Percentiles rank a stretch among this genome's conserved stretches.
Evolutionary conservation across 2,113 vertebrate genomes (phyloP).

Genomic region (Pavo muticus): DNA sequence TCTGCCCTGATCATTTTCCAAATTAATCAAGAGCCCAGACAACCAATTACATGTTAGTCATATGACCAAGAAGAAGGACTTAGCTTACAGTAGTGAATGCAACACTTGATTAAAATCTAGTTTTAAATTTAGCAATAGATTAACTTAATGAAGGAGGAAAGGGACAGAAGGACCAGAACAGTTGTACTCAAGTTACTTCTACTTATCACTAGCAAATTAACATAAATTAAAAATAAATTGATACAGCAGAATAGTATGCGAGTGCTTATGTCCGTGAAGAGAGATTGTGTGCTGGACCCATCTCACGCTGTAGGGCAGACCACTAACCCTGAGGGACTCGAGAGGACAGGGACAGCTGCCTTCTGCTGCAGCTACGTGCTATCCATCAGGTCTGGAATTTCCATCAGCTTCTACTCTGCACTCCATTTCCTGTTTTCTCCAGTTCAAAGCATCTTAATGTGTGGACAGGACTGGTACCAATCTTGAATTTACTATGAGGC

Average conservation of each 20-base stretch:
- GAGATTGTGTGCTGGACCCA: background rate
- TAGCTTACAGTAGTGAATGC: background rate
- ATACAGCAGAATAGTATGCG: background rate
- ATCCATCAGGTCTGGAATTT: background rate
- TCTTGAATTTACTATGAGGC: background rate
- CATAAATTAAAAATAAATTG: slow-evolving; percentile 14
- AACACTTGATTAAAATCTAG: background rate
- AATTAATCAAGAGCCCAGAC: background rate
- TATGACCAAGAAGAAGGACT: background rate
- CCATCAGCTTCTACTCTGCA: background rate
- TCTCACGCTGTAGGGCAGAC: background rate
- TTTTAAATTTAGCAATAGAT: background rate
- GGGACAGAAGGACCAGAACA: background rate
- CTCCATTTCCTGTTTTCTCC: background rate
- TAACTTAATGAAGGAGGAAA: background rate
- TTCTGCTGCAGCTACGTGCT: background rate
- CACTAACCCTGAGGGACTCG: background rate
- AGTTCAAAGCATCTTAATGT: background rate
- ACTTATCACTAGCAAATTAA: background rate
- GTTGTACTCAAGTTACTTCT: background rate
- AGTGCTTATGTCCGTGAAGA: background rate
- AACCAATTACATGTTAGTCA: background rate
- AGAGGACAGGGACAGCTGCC: background rate
- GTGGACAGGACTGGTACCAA: background rate
- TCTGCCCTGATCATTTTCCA: background rate